Base-by-base conservation (phyloP, 2,888 invertebrate species). In the Eristalis tenax region DNA sequence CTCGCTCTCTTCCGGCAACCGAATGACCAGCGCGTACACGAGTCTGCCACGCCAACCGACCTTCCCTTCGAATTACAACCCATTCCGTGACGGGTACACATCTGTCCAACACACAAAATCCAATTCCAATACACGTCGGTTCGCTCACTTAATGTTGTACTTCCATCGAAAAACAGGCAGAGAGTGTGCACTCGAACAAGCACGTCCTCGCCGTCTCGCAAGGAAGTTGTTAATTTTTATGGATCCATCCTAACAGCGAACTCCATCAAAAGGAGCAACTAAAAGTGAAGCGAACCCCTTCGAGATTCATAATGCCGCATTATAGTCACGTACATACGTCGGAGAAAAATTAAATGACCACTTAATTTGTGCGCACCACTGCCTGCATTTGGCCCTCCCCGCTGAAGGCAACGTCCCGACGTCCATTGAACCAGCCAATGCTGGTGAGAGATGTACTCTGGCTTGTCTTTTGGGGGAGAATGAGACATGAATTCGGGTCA, bases 211-310 rank as follows among this genome's bases (percentile, higher is more conserved):
- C 15, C 75, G 64, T 69, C 75, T 79, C 22, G 71, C 83, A 78
- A 80, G 83, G 83, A 87, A 87, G 87, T 83, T 83, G 83, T 87
- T 87, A 83, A 80, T 83, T 80, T 86, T 86, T 61, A 86, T 77
- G 78, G 74, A 74, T 79, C 86, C 77, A 74, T 86, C 40, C 64
- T 56, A 78, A 78, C 82, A 73, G 59, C 11, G 28, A 68, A 74
- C 38, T 35, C 59, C 43, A 50, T 22, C 28, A 28, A 69, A 69
- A 63, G 59, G 35, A 26, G 56, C 15, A 59, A 18, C 23, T 18
- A 22, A 56, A 73, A 50, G 5, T 22, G 56, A 74, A 38, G 43
- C 57, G 35, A 43, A 40, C 40, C 50, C 50, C 50, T 50, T 8
- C 18, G 50, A 63, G 32, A 69, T 38, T 61, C 66, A 64, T 57